A percentile compares a stretch with the other conserved stretches of the same genome.
Conservation (phyloP, 2,888 invertebrate species). For the Acrobasis consociella region DNA sequence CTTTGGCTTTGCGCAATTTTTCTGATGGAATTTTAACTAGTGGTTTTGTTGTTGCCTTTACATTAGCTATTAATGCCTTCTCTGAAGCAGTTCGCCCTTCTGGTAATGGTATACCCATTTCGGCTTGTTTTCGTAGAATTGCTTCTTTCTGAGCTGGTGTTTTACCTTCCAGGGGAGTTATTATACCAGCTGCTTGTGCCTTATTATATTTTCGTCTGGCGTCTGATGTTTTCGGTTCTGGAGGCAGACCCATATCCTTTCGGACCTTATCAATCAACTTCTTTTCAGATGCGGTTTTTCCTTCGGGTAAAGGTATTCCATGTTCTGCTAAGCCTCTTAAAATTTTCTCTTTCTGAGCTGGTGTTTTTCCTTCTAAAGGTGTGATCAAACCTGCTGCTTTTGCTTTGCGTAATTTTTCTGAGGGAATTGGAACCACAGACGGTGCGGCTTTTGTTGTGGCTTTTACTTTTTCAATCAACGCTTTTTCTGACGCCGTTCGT, state of each 20-base stretch:
- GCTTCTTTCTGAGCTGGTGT: no score
- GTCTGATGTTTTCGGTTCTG: conserved; percentile 28
- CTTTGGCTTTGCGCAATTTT: conserved; percentile 33
- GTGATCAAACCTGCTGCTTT: conserved; percentile 37
- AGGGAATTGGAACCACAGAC: conserved; percentile 16
- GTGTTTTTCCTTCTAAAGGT: conserved; percentile 43
- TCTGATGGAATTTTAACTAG: no score
- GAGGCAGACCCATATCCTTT: conserved; percentile 30
- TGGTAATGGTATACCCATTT: no score
- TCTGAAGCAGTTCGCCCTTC: no score
- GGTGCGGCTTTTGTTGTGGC: neutral
- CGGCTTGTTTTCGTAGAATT: no score
- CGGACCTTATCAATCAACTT: conserved; percentile 34
- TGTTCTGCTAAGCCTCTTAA: conserved; percentile 34
- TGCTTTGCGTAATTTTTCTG: conserved; percentile 28
- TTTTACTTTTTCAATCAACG: conserved; percentile 35
- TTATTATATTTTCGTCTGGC: conserved; percentile 34
- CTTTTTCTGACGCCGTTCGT: conserved; percentile 38
- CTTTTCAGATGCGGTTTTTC: conserved; percentile 42
- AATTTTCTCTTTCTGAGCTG: conserved; percentile 41
- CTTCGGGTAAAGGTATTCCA: conserved; percentile 43
- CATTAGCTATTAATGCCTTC: no score
- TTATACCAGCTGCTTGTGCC: conserved; percentile 33
- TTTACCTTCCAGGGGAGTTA: conserved; percentile 26
- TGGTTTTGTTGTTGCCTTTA: no score